Evolutionary conservation across 2,113 vertebrate species (phyloP), one percentile per base, ranked within the genome.

Genomic region (Butorides virescens): DNA sequence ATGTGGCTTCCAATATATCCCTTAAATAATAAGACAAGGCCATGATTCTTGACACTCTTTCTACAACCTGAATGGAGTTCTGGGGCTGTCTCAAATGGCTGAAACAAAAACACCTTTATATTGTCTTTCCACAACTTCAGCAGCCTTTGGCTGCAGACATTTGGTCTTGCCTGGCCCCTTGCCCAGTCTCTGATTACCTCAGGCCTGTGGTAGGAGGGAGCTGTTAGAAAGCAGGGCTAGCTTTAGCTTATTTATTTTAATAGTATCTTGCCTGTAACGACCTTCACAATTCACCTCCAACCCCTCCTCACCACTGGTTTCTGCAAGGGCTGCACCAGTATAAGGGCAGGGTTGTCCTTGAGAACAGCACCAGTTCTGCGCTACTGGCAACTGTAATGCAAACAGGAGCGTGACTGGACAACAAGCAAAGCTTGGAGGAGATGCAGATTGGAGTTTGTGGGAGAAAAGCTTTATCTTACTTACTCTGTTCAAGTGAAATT

Each of bases 331-430:
- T 72, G 67, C 39, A 26, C 13, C 50, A 42, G 46, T 0, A 0
- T 49, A 23, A 61, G 56, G 56, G 53, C 76, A 37, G 76, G 19
- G 7, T 5, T 78, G 37, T 50, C 37, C 32, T 30, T 17, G n/a
- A 19, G 47, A 0, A 0, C 5, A 39, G 58, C 34, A 9, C 26
- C 50, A 7, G 3, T 10, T 65, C 26, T 42, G 52, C 0, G 5
- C 53, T 70, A 5, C 75, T 84, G 79, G 75, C 25, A 46, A 1
- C 67, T 49, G 39, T 22, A 21, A 25, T 15, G 53, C 63, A 15
- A 32, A 27, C 19, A 8, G 59, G n/a, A 70, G 56, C 0, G 2
- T 67, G 37, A 8, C 76, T 42, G 72, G 46, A 49, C 52, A 63
- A 1, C 15, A 27, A 21, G 44, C 1, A 0, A 27, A 44, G 58